Base-by-base conservation (phyloP, 2,888 invertebrate genomes). In the Drosophila gaucha region DNA sequence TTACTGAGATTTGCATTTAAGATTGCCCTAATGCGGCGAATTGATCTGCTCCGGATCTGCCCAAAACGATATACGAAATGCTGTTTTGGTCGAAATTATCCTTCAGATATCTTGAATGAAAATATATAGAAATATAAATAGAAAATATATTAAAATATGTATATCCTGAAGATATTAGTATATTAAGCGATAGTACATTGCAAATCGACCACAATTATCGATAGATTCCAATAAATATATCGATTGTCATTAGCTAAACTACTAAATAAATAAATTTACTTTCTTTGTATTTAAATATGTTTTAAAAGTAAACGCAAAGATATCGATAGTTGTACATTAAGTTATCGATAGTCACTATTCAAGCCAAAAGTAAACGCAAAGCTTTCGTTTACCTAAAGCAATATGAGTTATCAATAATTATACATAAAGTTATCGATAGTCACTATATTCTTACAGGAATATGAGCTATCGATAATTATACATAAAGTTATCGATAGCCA, bases 1-100 rank as follows among this genome's bases (percentile, higher is more conserved):
- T 51, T 20, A 52, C 43, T 10, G 35, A 51, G 56, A 74, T 68
- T 72, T 74, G 57, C 74, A 74, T 62, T 62, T 50, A 38, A 57
- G 38, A 74, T 71, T 46, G 63, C 16, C 33, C 46, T 62, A 74
- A 74, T 63, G 63, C 38, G 50, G 20, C 50, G 50, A 54, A 39
- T 63, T 39, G 68, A 59, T 59, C 59, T 38, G 24, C 24, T 31
- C 18, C 24, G 43, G 60, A 60, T 59, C 60, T 30, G 24, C 14
- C 14, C 60, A 6, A 44, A 38, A n/a, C 24, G 16, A 22, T 9
- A 22, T 58, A n/a, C n/a, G n/a, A n/a, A n/a, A n/a, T n/a, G n/a
- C n/a, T n/a, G n/a, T n/a, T n/a, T n/a, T n/a, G n/a, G n/a, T n/a
- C n/a, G n/a, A n/a, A n/a, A n/a, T n/a, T n/a, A n/a, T n/a, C n/a